Percentiles rank a stretch among this genome's conserved stretches.
Conservation (phyloP, 2,797 vertebrate genomes). For the Helarctos malayanus region DNA sequence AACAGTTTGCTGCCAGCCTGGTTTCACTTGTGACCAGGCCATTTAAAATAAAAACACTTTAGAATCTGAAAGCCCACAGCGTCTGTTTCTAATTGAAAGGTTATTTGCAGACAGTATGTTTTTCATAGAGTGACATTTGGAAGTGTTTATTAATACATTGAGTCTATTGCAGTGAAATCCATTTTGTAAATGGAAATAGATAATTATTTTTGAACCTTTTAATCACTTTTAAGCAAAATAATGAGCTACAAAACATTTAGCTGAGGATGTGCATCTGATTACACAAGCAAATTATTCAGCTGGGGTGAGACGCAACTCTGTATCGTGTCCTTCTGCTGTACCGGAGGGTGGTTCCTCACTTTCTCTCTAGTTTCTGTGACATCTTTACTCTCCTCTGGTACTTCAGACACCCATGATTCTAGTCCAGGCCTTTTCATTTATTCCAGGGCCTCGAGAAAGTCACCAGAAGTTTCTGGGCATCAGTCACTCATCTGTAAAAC, state of each 20-base stretch:
- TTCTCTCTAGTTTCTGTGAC: neutral
- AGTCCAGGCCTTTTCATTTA: neutral
- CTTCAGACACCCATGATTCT: neutral
- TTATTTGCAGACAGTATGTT: slow-evolving; percentile 61
- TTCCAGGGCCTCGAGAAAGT: neutral
- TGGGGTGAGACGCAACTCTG: neutral
- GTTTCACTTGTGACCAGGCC: neutral
- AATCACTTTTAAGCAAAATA: slow-evolving; percentile 76
- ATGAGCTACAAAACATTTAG: slow-evolving; percentile 61
- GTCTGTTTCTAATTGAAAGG: slow-evolving; percentile 70
- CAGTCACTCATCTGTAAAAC: neutral
- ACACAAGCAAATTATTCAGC: neutral
- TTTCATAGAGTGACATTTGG: slow-evolving; percentile 55
- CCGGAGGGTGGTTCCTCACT: neutral
- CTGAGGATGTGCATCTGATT: slow-evolving; percentile 50
- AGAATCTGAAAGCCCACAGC: slow-evolving; percentile 3
- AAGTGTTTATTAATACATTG: slow-evolving; percentile 61
- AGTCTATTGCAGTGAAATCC: slow-evolving; percentile 47
- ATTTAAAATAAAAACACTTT: neutral
- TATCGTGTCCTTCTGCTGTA: neutral
- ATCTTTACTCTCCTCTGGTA: neutral
- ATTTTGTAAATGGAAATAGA: slow-evolving; percentile 67
- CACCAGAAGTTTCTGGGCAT: neutral
- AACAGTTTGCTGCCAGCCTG: neutral
- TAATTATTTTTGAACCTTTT: slow-evolving; percentile 66